Base-by-base conservation (phyloP, 2,797 vertebrate species). In the Mormyrus hasselquistii region DNA sequence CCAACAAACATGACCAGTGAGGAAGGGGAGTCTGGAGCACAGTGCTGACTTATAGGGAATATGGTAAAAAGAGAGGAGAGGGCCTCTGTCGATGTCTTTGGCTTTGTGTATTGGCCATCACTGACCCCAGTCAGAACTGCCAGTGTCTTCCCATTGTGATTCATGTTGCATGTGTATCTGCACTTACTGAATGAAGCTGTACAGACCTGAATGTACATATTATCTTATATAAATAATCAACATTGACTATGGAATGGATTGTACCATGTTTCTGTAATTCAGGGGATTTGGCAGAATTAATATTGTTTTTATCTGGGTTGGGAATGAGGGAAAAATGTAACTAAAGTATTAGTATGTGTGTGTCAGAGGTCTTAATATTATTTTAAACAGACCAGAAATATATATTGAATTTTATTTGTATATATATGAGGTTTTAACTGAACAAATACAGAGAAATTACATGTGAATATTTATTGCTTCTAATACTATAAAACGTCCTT, bases 391-490 rank as follows among this genome's bases (percentile, higher is more conserved):
- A 94, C 87, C 91, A 90, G 34, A 88, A 89, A 91, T 92, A 92
- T 93, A 87, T 90, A 94, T 94, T 93, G 94, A 90, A 92, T 95
- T 94, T 91, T 91, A 93, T 95, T 95, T 96, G 93, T 96, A 94
- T 95, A 94, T 95, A 95, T 95, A 95, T 91, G 92, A 92, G 92
- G 93, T 96, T 93, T 93, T 90, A 92, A 94, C 92, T 94, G 94
- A 93, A 95, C 94, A 95, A 96, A 94, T 95, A 95, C 92, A 95
- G 62, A 89, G 93, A 95, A 93, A 88, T 94, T 93, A 96, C 92
- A 96, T 96, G 95, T 96, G 94, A 95, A 96, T 97, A 96, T 96
- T 96, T 96, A 96, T 96, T 97, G 96, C 96, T 96, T 95, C 95
- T 94, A 95, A 96, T 95, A 95, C 94, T 95, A 97, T 96, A 93